Evolutionary conservation across 2,888 invertebrate species (phyloP).

Genomic region (Amblyteles armatorius): DNA sequence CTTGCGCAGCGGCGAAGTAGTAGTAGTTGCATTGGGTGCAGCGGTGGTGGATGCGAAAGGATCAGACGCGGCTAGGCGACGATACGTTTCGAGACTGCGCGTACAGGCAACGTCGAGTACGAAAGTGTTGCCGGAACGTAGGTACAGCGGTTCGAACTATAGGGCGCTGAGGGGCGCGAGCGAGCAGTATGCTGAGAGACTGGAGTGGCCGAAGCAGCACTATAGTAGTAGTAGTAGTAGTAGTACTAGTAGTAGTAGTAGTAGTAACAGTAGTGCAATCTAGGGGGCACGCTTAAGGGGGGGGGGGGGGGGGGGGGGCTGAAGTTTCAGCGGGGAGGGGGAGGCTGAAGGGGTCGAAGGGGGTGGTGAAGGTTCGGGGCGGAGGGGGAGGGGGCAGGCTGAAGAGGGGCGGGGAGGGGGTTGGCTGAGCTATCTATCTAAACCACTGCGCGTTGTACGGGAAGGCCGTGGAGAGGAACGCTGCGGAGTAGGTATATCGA

Average conservation of each 20-base stretch:
- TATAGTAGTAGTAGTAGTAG: slow-evolving; percentile 44
- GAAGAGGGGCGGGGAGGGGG: slow-evolving; percentile 10
- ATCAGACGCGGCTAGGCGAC: slow-evolving; percentile 57
- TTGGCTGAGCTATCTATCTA: slow-evolving; percentile 65
- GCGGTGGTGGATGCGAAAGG: slow-evolving; percentile 50
- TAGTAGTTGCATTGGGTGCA: not conserved
- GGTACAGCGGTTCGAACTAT: slow-evolving; percentile 43
- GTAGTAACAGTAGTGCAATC: slow-evolving; percentile 58
- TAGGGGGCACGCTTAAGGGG: slow-evolving; percentile 19
- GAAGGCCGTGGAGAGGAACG: slow-evolving; percentile 12
- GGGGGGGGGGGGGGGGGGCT: not conserved
- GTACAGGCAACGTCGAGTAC: slow-evolving; percentile 28
- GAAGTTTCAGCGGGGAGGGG: slow-evolving; percentile 6
- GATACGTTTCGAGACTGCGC: slow-evolving; percentile 57
- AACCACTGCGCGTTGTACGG: slow-evolving; percentile 58
- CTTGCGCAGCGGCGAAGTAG: not conserved
- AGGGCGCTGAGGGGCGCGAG: slow-evolving; percentile 1
- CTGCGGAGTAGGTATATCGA: not conserved
- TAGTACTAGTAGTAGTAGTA: slow-evolving; percentile 47
- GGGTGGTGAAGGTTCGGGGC: not conserved
- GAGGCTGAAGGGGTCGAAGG: not conserved
- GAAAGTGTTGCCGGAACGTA: slow-evolving; percentile 17
- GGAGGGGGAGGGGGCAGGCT: slow-evolving; percentile 5
- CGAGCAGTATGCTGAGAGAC: slow-evolving; percentile 12
- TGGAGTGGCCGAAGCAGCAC: slow-evolving; percentile 49